Evolutionary conservation across 2,888 invertebrate species (phyloP).

Genomic region (Drosophila paramelanica): DNA sequence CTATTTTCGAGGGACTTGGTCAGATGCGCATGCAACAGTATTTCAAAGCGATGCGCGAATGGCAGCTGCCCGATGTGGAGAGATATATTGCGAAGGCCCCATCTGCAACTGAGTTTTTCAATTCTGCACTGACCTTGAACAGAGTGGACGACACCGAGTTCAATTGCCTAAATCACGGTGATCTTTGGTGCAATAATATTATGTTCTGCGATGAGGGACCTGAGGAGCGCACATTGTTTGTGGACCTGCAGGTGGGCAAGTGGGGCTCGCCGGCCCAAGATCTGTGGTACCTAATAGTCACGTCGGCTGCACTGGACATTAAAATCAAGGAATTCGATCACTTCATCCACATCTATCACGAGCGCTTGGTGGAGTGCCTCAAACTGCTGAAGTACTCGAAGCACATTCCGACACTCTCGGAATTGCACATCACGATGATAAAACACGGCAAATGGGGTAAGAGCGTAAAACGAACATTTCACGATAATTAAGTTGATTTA

Average conservation of each 20-base stretch:
- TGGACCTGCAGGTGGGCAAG: conserved; percentile 80
- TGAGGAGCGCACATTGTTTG: conserved; percentile 64
- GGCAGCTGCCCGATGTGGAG: conserved; percentile 66
- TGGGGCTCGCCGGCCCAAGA: conserved; percentile 82
- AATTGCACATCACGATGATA: conserved; percentile 73
- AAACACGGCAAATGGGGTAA: conserved; percentile 78
- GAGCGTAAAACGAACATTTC: neutral
- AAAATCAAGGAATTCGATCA: conserved; percentile 78
- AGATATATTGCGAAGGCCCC: conserved; percentile 48
- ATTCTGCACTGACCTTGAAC: conserved; percentile 43
- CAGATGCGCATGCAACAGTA: conserved; percentile 24
- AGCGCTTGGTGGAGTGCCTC: conserved; percentile 71
- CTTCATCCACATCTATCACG: conserved; percentile 78
- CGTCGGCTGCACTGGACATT: conserved; percentile 72
- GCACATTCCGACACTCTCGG: conserved; percentile 68
- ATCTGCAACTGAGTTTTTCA: conserved; percentile 39
- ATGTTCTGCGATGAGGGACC: conserved; percentile 72
- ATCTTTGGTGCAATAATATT: conserved; percentile 81
- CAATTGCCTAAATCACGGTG: conserved; percentile 82
- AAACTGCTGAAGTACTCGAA: conserved; percentile 73
- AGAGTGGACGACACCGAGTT: conserved; percentile 63
- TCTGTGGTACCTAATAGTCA: conserved; percentile 76
- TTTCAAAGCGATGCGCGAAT: conserved; percentile 56
- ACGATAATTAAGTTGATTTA: neutral
- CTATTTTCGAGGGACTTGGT: conserved; percentile 35